Base-by-base conservation (phyloP, 2,888 invertebrate species). In the Lymantria monacha region DNA sequence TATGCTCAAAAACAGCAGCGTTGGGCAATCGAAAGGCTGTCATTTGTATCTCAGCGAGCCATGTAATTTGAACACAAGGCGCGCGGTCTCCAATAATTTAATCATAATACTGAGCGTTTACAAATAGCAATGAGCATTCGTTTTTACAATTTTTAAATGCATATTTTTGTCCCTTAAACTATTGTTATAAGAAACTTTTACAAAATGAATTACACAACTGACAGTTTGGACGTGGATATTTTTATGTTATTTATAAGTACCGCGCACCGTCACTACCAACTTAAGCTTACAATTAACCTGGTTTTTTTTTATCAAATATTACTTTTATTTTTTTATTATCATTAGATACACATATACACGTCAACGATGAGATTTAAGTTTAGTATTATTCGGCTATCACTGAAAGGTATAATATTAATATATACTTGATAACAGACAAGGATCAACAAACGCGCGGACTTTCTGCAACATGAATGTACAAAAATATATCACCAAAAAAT, bases 271-370 rank as follows among this genome's bases (percentile, higher is more conserved):
- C 83, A 83, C 81, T 83, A 84, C 82, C 80, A 61, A 70, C 79
- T 73, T 73, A 74, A 72, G 73, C 74, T 72, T 75, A 76, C 58
- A 67, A 42, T 69, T 76, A 77, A 72, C 71, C 76, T 76, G 76
- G n/a, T n/a, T 79, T 72, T 76, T 14, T 22, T 22, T 72, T 79
- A 81, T 75, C 73, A 77, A 78, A 79, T 76, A 40, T 76, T 72
- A 69, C 59, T 65, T 68, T 61, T 46, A 63, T 64, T 22, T 57
- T 69, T 79, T n/a, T n/a, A n/a, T n/a, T 83, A 83, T 78, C 79
- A 73, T 81, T 80, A 74, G 79, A 83, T 84, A 87, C 81, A 87
- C 85, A 84, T 80, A 83, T 84, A 87, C 85, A 85, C 76, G 68
- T 83, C 79, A 85, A 86, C 79, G 76, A 81, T 69, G 72, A 84